Base-by-base conservation (phyloP, 2,888 invertebrate genomes). In the Hemistola chrysoprasaria region DNA sequence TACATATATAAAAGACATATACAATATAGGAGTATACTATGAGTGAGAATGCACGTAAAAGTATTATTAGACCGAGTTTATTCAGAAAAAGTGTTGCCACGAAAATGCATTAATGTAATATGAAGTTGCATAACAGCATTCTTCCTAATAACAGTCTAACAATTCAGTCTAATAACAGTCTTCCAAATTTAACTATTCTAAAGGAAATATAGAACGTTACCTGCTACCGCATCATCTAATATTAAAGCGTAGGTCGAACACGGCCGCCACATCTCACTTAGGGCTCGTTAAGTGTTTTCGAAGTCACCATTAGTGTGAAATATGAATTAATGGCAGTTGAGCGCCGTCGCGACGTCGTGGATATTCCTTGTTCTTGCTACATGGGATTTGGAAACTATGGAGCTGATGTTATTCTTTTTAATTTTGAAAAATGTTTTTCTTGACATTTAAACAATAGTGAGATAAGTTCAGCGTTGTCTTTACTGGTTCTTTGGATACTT, bases 291-390 rank as follows among this genome's bases (percentile, higher is more conserved):
- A 81, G 77, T 78, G 80, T 82, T 83, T 81, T 75, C 64, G 65
- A 80, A 83, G 80, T 78, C 75, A 71, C 77, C 75, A 78, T 84
- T 80, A 83, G 77, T 74, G 69, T 86, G 74, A 86, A 87, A 83
- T 85, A 87, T 88, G 75, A 78, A 87, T 84, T 84, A 83, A 83
- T 78, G 76, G 69, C 59, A 53, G 63, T 55, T 56, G 54, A 66
- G 70, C 75, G 75, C 69, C 76, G 68, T 46, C 62, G 62, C 68
- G 76, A 69, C 82, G 79, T 80, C 78, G 76, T 78, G 4, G 16
- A 64, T 59, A 34, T 50, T 49, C 62, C 53, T 55, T 34, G 39
- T 28, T 41, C 34, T 38, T 28, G 37, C 24, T 30, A 29, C 24
- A 35, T 34, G 24, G 36, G 37, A 27, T 36, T 37, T 27, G 35